Evolutionary conservation across 2,888 invertebrate species (phyloP).

Genomic region (Tetheella fluctuosa): DNA sequence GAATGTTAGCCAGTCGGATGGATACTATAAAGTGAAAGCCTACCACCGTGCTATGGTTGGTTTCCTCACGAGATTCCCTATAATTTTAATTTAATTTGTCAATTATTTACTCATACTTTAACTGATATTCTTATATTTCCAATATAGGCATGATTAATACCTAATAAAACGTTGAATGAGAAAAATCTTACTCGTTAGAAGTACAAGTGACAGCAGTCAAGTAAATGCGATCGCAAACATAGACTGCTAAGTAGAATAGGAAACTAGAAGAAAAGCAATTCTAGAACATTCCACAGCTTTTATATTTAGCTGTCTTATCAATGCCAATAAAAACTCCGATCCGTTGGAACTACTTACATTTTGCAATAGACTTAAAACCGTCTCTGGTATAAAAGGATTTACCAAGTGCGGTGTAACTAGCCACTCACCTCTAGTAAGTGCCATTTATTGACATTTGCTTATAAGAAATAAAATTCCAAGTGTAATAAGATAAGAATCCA

Average conservation of each 20-base stretch:
- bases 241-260: background rate
- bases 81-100: too few relatives aligned
- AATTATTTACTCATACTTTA: too few relatives aligned
- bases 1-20: too few relatives aligned
- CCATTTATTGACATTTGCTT: conserved; percentile 7
- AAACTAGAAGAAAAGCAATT: background rate
- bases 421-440: background rate
- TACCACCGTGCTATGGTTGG: too few relatives aligned
- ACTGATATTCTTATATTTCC: too few relatives aligned
- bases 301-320: conserved; percentile 10
- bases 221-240: background rate
- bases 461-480: conserved; percentile 9
- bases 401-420: conserved; percentile 6
- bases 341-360: conserved; percentile 1
- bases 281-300: conserved; percentile 4
- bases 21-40: too few relatives aligned
- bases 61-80: too few relatives aligned
- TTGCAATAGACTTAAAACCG: conserved; percentile 7
- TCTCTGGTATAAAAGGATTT: background rate
- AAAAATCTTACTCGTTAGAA: background rate
- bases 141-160: too few relatives aligned
- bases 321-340: conserved; percentile 5
- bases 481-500: background rate
- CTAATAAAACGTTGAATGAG: too few relatives aligned
- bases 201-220: background rate